Percentiles rank a stretch among this genome's conserved stretches.
These are phyloP conservation scores for Entosphenus tridentatus DNA, from an alignment of 2,113 vertebrate genomes.

Conservation along the genomic window DNA sequence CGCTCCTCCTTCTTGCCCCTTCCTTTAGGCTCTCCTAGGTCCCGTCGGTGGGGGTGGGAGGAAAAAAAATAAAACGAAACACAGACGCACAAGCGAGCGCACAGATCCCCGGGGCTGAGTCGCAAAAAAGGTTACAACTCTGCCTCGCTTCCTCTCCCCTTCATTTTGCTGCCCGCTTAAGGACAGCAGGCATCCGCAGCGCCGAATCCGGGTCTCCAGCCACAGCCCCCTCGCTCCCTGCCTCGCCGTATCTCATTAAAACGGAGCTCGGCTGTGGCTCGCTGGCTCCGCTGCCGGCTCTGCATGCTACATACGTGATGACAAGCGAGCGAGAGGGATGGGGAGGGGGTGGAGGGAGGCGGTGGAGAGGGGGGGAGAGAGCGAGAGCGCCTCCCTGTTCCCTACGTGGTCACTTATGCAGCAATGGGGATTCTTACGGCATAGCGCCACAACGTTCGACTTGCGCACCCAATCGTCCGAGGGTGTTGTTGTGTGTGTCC, in stretches of 20 bases:
- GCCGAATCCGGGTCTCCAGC: background rate
- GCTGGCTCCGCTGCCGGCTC: background rate
- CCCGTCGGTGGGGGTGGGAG: background rate
- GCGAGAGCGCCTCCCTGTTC: background rate
- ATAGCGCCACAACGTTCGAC: no score
- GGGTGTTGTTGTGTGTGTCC: no score
- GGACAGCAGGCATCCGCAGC: no score
- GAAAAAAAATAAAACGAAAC: background rate
- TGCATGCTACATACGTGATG: background rate
- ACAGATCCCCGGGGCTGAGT: no score
- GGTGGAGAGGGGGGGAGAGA: background rate
- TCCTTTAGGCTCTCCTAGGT: background rate
- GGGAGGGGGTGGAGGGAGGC: background rate
- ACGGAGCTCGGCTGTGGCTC: background rate
- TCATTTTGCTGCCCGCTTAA: no score
- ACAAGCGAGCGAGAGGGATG: background rate
- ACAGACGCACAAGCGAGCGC: background rate
- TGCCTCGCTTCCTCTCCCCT: no score
- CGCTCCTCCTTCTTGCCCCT: constrained; percentile 12
- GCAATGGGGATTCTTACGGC: no score
- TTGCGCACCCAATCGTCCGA: no score
- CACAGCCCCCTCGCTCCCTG: background rate
- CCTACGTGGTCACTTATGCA: no score
- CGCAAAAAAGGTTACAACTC: no score
- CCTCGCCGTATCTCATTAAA: background rate